phyloP scores from a whole-genome alignment of 2,888 invertebrate species.

The Idaea aversata region DNA sequence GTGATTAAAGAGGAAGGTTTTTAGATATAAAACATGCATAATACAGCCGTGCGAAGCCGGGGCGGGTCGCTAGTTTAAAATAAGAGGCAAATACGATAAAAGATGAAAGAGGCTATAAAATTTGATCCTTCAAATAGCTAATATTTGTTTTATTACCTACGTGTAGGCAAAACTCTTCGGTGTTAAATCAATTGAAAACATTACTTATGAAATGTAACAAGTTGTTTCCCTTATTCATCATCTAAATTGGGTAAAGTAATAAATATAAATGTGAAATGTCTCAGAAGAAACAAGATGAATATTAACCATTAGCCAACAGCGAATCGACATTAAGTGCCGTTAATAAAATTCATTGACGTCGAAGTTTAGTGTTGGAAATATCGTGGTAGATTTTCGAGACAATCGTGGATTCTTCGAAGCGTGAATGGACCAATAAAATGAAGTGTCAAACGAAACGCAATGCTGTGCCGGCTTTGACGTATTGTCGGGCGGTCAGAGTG shows the following conservation, averaged over 20 bases:
- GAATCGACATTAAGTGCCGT: conserved; percentile 7
- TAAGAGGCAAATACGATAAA: too few species aligned
- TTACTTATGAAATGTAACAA: background rate
- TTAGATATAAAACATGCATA: too few species aligned
- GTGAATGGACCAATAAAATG: conserved; percentile 55
- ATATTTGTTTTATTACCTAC: background rate
- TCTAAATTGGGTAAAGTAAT: background rate
- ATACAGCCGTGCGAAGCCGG: too few species aligned
- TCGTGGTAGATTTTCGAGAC: conserved; percentile 36
- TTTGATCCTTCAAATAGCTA: background rate
- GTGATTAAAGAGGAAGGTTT: too few species aligned
- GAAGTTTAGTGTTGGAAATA: conserved; percentile 27
- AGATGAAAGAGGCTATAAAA: too few species aligned
- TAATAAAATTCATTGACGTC: conserved; percentile 15
- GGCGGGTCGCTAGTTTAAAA: too few species aligned
- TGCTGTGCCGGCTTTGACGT: conserved; percentile 23
- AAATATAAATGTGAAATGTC: conserved; percentile 1
- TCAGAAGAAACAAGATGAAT: background rate
- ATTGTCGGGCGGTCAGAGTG: conserved; percentile 6
- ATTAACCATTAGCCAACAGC: conserved; percentile 13
- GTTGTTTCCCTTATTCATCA: background rate
- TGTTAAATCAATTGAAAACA: conserved; percentile 1
- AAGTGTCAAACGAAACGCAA: conserved; percentile 45
- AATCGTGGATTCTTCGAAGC: conserved; percentile 43
- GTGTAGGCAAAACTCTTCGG: background rate